Evolutionary conservation across 2,888 invertebrate genomes (phyloP), one percentile per base, ranked within the genome.

Genomic region (Nomada ferruginata): DNA sequence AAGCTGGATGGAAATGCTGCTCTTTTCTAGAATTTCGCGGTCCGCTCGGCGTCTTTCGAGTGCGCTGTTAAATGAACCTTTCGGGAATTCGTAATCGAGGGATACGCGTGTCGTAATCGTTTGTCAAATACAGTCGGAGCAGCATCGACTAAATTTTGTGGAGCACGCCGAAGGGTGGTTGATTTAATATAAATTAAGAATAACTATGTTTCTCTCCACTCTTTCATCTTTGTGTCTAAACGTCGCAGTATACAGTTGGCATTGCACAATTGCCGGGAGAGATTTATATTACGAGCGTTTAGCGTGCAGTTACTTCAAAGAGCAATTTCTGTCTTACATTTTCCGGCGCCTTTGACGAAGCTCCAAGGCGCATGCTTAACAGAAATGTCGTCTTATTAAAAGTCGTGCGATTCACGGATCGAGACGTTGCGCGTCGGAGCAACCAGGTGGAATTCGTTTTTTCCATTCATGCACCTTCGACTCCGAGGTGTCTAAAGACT

Each of bases 71-170:
- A 89, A 85, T 26, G 2, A 26, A 26, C 26, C 2, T 26, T 26
- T 26, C 26, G 26, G 26, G 26, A 26, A 26, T 91, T 91, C 86
- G 89, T n/a, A 55, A 5, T 4, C 55, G 1, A n/a, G 55, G 4
- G n/a, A 55, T 44, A 55, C 26, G 26, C 15, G 53, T 26, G 10
- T 57, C 11, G 47, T 26, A 26, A 3, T 13, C 2, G 57, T 11
- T 23, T 15, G 15, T 47, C 47, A 36, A 36, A 36, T 5, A 5
- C 29, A 5, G 36, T 36, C 5, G 7, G 36, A 36, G 7, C 36
- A 0, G 7, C 36, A 36, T 36, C 36, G 36, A 15, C 47, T 47
- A 47, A 47, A 47, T 53, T 53, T 10, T 53, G 53, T 10, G 1
- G 10, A 10, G 3, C n/a, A 18, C 53, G n/a, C 9, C 9, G 20